Evolutionary conservation across 2,797 vertebrate genomes (phyloP), one percentile per base, ranked within the genome.

Genomic region (Manis javanica): DNA sequence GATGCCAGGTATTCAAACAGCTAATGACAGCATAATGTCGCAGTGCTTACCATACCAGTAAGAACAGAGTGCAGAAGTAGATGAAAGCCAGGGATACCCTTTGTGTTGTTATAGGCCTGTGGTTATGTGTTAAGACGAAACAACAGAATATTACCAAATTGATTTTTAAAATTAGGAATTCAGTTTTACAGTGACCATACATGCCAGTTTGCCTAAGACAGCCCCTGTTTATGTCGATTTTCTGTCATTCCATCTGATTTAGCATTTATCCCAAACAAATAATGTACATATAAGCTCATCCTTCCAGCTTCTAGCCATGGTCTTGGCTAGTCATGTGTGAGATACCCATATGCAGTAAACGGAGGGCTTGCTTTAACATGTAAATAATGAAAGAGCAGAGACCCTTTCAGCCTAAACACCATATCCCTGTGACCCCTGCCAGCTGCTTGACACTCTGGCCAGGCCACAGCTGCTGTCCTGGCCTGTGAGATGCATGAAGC

Each of bases 101-200:
- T 31, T 72, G 23, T 57, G 37, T 31, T 72, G 23, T 34, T 34
- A 42, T 4, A 72, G 93, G 68, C 24, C 18, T 77, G 7, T 39
- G 18, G 39, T 92, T 95, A 49, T 23, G 24, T 81, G 42, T 31
- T 61, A 68, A 82, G 63, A 74, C 51, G 79, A 90, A 89, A 61
- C 21, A 61, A 77, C 1, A 86, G 19, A 85, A 86, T n/a, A 42
- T 29, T 66, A 34, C 55, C 72, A 84, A 64, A 26, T 91, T 91
- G 63, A 13, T 86, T 84, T 89, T 26, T 87, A 78, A 92, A 77
- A 57, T 46, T 82, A 78, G 57, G 29, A 71, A n/a, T n/a, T 94
- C 57, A 78, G 7, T 57, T 78, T 63, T 31, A 46, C n/a, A 90
- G 42, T 71, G 61, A 68, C 23, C 19, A 64, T 19, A 66, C 12